phyloP scores from a whole-genome alignment of 2,113 vertebrate species.

The Eurystomus gularis region DNA sequence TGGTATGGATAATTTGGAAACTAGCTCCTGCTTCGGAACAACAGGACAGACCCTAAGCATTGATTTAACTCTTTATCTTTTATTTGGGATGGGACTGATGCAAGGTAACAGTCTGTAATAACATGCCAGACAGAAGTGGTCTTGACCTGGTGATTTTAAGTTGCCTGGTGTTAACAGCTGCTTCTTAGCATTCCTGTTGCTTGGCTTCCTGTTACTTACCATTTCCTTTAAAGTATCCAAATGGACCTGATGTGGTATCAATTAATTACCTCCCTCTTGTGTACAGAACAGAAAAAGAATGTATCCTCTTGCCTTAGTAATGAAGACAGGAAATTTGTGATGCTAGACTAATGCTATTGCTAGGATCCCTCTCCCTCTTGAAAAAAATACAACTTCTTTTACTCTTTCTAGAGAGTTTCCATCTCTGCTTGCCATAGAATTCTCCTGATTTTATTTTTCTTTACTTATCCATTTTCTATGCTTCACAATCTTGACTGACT shows the following conservation, averaged over 20 bases:
- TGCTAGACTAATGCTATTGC: background rate
- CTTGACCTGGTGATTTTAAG: background rate
- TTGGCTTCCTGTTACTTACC: background rate
- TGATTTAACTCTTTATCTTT: background rate
- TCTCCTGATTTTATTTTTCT: background rate
- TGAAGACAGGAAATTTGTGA: background rate
- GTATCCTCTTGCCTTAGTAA: background rate
- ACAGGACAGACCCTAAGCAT: background rate
- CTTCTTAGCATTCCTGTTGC: background rate
- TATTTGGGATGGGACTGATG: background rate
- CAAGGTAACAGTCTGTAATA: background rate
- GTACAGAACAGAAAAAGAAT: background rate
- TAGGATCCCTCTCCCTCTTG: background rate
- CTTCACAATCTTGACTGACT: background rate
- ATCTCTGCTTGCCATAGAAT: background rate
- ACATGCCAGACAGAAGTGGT: background rate
- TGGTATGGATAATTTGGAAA: background rate
- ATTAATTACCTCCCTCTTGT: background rate
- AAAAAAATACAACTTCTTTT: background rate
- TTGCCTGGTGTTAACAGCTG: background rate
- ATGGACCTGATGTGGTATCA: background rate
- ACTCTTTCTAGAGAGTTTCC: background rate
- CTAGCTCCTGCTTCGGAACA: background rate
- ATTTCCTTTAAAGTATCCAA: background rate
- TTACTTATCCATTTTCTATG: background rate